phyloP scores from a whole-genome alignment of 2,113 vertebrate genomes.

The Polypterus senegalus region DNA sequence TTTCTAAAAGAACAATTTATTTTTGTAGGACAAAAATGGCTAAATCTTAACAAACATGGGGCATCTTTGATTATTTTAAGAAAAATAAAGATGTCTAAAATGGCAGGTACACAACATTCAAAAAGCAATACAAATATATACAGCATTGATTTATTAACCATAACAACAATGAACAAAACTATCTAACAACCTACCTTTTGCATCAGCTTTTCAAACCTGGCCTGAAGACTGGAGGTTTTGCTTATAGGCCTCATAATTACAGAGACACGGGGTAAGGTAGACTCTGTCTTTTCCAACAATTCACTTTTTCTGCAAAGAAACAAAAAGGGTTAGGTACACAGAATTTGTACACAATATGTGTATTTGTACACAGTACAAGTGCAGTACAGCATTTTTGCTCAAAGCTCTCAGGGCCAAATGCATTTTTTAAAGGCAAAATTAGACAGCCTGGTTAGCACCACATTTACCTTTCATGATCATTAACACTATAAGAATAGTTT shows the following conservation, averaged over 20 bases:
- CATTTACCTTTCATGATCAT: no score
- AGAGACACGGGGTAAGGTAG: constrained; percentile 15
- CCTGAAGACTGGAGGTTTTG: constrained; percentile 23
- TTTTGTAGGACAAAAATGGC: no score
- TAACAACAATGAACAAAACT: neutral
- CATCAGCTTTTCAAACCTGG: constrained; percentile 31
- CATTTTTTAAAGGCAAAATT: no score
- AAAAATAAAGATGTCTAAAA: neutral
- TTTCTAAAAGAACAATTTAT: no score
- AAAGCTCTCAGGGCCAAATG: no score
- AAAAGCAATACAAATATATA: neutral
- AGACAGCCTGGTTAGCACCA: no score
- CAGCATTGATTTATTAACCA: neutral
- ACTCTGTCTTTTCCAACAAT: neutral
- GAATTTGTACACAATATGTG: no score
- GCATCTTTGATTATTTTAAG: no score
- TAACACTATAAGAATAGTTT: no score
- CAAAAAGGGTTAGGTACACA: neutral
- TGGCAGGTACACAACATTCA: neutral
- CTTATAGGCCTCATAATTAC: constrained; percentile 43
- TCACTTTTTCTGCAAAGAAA: neutral
- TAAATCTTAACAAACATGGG: no score
- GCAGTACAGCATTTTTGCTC: no score
- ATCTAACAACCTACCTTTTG: constrained; percentile 18
- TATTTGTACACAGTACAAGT: no score